Evolutionary conservation across 2,888 invertebrate species (phyloP).

Genomic region (Xiphydria camelus): DNA sequence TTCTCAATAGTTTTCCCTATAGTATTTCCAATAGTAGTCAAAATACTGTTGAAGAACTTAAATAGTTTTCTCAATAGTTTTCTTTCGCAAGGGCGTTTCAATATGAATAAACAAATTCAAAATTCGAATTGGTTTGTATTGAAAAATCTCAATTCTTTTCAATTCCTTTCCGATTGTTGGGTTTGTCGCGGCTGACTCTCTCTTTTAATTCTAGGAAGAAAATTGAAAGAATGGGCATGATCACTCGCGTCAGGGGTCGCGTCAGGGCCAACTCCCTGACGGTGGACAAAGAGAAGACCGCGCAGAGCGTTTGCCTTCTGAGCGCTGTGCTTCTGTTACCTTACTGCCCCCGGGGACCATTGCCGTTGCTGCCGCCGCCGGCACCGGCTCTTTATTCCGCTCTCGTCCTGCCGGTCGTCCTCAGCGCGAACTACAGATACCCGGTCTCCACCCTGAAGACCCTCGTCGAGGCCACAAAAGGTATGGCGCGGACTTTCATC

Average conservation of each 20-base stretch:
- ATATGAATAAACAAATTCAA: too few relatives aligned
- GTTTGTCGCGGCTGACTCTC: too few relatives aligned
- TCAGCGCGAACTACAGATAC: constrained; percentile 72
- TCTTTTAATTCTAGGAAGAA: too few relatives aligned
- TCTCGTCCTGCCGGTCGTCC: constrained; percentile 68
- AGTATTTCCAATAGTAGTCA: too few relatives aligned
- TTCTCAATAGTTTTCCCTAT: too few relatives aligned
- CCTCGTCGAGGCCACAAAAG: constrained; percentile 62
- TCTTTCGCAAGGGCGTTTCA: too few relatives aligned
- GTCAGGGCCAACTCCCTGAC: constrained; percentile 67
- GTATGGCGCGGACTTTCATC: too few relatives aligned
- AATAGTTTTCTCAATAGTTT: too few relatives aligned
- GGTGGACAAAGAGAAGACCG: constrained; percentile 70
- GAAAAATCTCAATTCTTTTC: too few relatives aligned
- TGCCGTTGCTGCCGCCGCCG: constrained; percentile 66
- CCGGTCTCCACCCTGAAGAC: constrained; percentile 67
- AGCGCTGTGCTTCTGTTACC: constrained; percentile 70
- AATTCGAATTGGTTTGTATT: too few relatives aligned
- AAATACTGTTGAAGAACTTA: too few relatives aligned
- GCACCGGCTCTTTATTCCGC: constrained; percentile 68
- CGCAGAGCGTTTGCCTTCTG: constrained; percentile 71
- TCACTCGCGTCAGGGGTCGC: constrained; percentile 70
- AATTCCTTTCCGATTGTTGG: too few relatives aligned
- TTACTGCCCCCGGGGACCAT: constrained; percentile 63
- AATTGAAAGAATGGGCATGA: constrained; percentile 66